Evolutionary conservation across 1,140 invertebrate species (phyloP).

Genomic region (Brachionus rotundiformis): DNA sequence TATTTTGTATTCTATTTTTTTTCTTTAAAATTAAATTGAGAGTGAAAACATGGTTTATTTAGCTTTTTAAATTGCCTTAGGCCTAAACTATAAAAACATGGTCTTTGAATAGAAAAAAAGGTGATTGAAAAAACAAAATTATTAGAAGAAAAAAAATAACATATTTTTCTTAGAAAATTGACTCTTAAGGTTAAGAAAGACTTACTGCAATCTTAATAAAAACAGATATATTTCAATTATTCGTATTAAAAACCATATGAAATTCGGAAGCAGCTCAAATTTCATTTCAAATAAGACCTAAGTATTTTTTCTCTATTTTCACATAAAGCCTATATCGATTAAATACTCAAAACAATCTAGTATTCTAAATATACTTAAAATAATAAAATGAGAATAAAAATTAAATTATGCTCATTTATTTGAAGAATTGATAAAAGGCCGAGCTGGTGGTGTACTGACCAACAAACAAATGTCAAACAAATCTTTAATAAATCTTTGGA

Average conservation of each 20-base stretch:
- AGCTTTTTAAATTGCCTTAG: not conserved
- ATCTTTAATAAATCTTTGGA: not conserved
- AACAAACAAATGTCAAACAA: too few species aligned
- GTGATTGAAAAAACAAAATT: not conserved
- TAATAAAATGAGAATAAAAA: not conserved
- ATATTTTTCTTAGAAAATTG: not conserved
- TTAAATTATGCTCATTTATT: not conserved
- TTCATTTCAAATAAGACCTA: not conserved
- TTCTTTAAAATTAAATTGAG: not conserved
- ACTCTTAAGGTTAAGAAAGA: not conserved
- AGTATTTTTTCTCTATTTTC: not conserved
- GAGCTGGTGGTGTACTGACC: too few species aligned
- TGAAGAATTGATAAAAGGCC: not conserved
- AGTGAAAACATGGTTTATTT: not conserved
- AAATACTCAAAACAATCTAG: not conserved
- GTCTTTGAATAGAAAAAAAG: not conserved
- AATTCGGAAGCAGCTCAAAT: not conserved
- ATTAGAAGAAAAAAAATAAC: not conserved
- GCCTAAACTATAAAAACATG: not conserved
- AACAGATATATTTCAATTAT: not conserved
- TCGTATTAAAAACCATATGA: not conserved
- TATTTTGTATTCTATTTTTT: not conserved
- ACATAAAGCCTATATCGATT: not conserved
- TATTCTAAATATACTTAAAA: not conserved
- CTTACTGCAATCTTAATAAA: not conserved